Conservation (phyloP, 1,140 invertebrate species). For the Papilio aristodemus region DNA sequence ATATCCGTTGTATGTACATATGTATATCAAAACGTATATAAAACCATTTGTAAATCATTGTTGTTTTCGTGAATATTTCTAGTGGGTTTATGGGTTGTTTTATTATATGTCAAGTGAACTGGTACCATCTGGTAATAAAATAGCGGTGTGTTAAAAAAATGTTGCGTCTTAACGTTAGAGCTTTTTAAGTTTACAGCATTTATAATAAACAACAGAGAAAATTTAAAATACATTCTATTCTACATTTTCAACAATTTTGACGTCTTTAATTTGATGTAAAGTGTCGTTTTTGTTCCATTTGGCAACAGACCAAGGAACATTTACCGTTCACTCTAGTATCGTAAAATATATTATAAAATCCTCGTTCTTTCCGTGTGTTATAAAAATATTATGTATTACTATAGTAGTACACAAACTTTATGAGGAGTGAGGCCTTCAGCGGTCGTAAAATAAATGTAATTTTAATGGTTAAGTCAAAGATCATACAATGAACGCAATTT, state of each 20-base stretch:
- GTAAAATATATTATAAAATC: not conserved
- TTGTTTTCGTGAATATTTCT: too few species aligned
- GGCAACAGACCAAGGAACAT: slow-evolving; percentile 21
- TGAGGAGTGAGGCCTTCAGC: too few species aligned
- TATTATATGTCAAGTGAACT: too few species aligned
- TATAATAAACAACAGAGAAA: not conserved
- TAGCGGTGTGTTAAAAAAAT: too few species aligned
- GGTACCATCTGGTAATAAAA: too few species aligned
- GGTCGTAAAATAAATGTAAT: too few species aligned
- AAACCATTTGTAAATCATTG: too few species aligned
- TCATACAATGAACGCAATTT: too few species aligned
- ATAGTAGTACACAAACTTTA: not conserved
- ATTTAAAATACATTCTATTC: not conserved
- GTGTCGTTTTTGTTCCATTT: slow-evolving; percentile 26
- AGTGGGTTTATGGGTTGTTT: too few species aligned
- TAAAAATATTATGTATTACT: not conserved
- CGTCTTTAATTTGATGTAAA: slow-evolving; percentile 15
- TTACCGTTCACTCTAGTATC: slow-evolving; percentile 5
- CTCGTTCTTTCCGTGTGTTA: not conserved
- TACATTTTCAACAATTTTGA: slow-evolving; percentile 12
- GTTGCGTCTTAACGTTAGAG: not conserved
- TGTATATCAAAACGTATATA: too few species aligned
- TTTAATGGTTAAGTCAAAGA: too few species aligned
- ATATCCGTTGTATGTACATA: too few species aligned
- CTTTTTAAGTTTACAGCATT: not conserved